Evolutionary conservation across 1,140 invertebrate genomes (phyloP), one percentile per base, ranked within the genome.

Genomic region (Lerema accius): DNA sequence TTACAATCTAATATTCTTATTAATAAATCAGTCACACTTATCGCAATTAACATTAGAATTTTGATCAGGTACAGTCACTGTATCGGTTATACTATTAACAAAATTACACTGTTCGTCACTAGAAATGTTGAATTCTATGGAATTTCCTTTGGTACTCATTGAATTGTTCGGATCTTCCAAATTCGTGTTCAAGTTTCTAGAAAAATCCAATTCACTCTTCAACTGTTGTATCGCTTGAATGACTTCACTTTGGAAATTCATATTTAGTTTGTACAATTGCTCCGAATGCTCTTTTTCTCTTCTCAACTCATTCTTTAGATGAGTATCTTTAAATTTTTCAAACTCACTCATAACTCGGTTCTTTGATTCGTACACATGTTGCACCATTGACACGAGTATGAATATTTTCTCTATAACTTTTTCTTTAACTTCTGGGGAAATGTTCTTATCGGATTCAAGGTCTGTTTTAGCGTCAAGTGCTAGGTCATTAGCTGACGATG

Each of bases 171-270:
- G 60, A 17, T 84, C 75, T 67, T 80, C 75, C 10, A 79, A 9
- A 65, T 80, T 78, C 56, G 65, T 72, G 1, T 69, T 53, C 4
- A 81, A 64, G 67, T 84, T 80, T 16, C 83, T 74, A 9, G 80
- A 71, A 46, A 89, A 72, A 69, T 90, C 88, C 3, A 90, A 51
- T 63, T 90, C 88, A 65, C 78, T 87, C 62, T 86, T 84, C 46
- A 90, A 60, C 16, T 84, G 76, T 26, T 90, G 88, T 42, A 90
- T 77, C 0, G 84, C 71, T 56, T 90, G 85, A 13, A 90, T 82
- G 0, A 90, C 86, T 67, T 90, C 88, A 40, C 81, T 88, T 62
- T 90, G 88, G 60, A 86, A 89, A 71, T 82, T 90, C 84, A 90
- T 88, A 67, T 90, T 88, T 9, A 90, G 49, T 65, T 88, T 90